Evolutionary conservation across 2,888 invertebrate species (phyloP), one percentile per base, ranked within the genome.

Genomic region (Tenodera sinensis): DNA sequence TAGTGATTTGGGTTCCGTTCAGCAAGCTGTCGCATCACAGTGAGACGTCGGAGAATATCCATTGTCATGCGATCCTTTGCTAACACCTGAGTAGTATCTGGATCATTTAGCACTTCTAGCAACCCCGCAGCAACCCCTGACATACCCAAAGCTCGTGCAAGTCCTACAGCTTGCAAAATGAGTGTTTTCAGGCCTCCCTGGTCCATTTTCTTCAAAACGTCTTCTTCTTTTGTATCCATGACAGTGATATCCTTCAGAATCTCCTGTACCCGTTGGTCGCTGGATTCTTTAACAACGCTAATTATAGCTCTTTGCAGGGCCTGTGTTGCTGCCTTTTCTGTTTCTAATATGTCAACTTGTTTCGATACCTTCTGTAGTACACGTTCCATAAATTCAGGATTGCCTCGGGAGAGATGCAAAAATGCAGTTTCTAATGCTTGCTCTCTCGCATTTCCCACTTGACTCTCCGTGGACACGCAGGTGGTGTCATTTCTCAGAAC

Each of bases 11-110:
- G 96, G 88, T 96, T 95, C 91, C 95, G 94, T 91, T 96, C 96
- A 0, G 97, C 96, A 1, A 97, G 93, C 93, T 96, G 96, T 86
- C 96, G 94, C 95, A 97, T 96, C 0, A 97, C 95, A 12, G 96
- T 95, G 86, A 96, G 93, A 90, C 97, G 94, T 93, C 95, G 96
- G n/a, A 97, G 92, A 91, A 97, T 95, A 91, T 95, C 96, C 85
- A 95, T 92, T n/a, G 95, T 95, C 12, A 95, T 94, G 83, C 94
- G 93, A 91, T 96, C 96, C 83, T 94, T 93, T 28, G 95, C 94
- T 89, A 96, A 93, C 91, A 94, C 94, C 42, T 94, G 93, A 83
- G 96, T 94, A 42, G 95, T 94, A 81, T 95, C 93, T 89, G 95
- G 94, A 91, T 96, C 95, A 89, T 94, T 94, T 28, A 95, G 92